A percentile compares a stretch with the other conserved stretches of the same genome.
Evolutionary conservation across 1,140 invertebrate genomes (phyloP).

Genomic region (Arion vulgaris): DNA sequence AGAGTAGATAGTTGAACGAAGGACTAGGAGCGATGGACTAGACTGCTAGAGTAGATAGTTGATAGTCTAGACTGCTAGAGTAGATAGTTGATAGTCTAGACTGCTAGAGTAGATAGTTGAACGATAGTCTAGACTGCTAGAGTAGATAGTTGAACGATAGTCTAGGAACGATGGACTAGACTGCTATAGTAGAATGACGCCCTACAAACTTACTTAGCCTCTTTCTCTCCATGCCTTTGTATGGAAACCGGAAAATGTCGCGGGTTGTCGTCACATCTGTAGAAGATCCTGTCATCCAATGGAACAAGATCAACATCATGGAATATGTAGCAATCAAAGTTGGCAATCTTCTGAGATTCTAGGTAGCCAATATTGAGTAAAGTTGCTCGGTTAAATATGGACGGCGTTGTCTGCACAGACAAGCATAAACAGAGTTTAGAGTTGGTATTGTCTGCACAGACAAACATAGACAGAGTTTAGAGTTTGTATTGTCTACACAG

Average conservation of each 20-base stretch:
- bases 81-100: too few relatives aligned
- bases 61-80: too few relatives aligned
- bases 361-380: slow-evolving; percentile 53
- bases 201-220: neutral
- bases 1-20: too few relatives aligned
- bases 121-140: too few relatives aligned
- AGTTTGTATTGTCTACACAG: neutral
- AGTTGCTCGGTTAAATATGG: slow-evolving; percentile 51
- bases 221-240: neutral
- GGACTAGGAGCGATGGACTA: too few relatives aligned
- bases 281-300: slow-evolving; percentile 50
- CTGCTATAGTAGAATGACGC: too few relatives aligned
- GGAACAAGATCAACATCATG: slow-evolving; percentile 60
- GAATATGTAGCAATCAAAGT: slow-evolving; percentile 60
- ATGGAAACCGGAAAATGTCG: slow-evolving; percentile 50
- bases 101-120: too few relatives aligned
- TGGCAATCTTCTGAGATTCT: slow-evolving; percentile 46
- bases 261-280: slow-evolving; percentile 49
- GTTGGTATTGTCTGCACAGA: neutral
- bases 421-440: neutral
- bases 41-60: too few relatives aligned
- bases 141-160: too few relatives aligned
- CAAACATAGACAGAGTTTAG: neutral
- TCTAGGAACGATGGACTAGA: too few relatives aligned
- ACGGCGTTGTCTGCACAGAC: neutral